Conservation (phyloP, 37 sponge, comb jelly and placozoan genomes). For the Chondrosia reniformis region DNA sequence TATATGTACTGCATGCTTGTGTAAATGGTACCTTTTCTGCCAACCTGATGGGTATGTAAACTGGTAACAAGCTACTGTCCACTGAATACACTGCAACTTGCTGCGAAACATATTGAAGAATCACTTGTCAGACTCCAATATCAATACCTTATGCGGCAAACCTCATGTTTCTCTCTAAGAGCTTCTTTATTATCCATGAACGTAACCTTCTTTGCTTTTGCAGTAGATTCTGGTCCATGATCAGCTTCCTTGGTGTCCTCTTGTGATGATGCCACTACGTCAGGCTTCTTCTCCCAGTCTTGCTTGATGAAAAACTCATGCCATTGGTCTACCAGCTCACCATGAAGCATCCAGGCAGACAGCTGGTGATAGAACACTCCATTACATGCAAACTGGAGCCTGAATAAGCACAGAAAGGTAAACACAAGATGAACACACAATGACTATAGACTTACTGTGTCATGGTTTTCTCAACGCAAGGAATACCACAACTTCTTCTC, state of each 20-base stretch:
- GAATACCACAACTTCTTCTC: constrained; percentile 60
- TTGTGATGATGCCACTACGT: constrained; percentile 10
- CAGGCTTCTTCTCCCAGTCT: background rate
- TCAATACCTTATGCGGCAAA: background rate
- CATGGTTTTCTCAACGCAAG: constrained; percentile 47
- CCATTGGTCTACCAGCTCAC: constrained; percentile 52
- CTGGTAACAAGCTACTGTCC: constrained; percentile 25
- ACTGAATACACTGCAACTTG: background rate
- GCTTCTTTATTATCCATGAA: background rate
- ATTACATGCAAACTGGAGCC: constrained; percentile 70
- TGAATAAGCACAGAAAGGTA: constrained; percentile 2
- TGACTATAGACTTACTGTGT: constrained; percentile 23
- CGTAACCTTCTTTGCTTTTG: constrained; percentile 2
- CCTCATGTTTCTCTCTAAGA: background rate
- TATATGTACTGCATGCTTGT: background rate
- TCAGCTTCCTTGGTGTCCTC: background rate
- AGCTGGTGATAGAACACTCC: constrained; percentile 89
- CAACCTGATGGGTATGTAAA: constrained; percentile 63
- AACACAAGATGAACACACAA: background rate
- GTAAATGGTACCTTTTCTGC: constrained; percentile 55
- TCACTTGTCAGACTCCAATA: background rate
- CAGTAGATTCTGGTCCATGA: constrained; percentile 13
- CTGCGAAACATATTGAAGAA: background rate
- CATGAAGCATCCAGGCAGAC: constrained; percentile 91
- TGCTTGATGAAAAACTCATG: constrained; percentile 78